Evolutionary conservation across 2,113 vertebrate genomes (phyloP), one percentile per base, ranked within the genome.

Genomic region (Eudyptes chrysolophus): DNA sequence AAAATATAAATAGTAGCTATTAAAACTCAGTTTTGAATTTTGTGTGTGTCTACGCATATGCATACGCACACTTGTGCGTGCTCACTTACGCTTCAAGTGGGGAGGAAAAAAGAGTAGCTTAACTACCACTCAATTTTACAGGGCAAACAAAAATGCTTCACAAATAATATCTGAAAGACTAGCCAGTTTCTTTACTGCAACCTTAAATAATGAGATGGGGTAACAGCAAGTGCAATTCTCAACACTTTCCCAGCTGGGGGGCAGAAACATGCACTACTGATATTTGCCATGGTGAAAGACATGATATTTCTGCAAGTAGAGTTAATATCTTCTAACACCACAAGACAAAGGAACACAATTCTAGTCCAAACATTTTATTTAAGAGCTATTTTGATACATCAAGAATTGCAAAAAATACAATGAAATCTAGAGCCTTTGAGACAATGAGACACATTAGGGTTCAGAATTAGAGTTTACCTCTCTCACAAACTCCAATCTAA

Each of bases 51-150:
- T 27, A 36, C 8, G 44, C 1, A 0, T 8, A 44, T 4, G 4
- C 15, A 27, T 16, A 18, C 24, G 16, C 8, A 29, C 11, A 6
- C 1, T 0, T 21, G 6, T 14, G 13, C 11, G 7, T 11, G 14
- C 51, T 82, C 40, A 30, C 25, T 49, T 4, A 54, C 6, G 9
- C 16, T 55, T 44, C 13, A 30, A 44, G 5, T 4, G 10, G 13
- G 16, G 29, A 34, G 6, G 12, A 25, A 26, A 30, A 21, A 21
- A 11, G 42, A 48, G 8, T 19, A 12, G 5, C 22, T 83, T 44
- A 40, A 54, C 11, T 55, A 60, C 32, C 13, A 26, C 11, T 22
- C 0, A 0, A 20, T 40, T 55, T 51, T 17, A 44, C 13, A 60
- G 36, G 21, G 16, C 21, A 77, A 36, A 49, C 22, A 60, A 44